Evolutionary conservation across 2,797 vertebrate species (phyloP), one percentile per base, ranked within the genome.

Genomic region (Babyrousa celebensis): DNA sequence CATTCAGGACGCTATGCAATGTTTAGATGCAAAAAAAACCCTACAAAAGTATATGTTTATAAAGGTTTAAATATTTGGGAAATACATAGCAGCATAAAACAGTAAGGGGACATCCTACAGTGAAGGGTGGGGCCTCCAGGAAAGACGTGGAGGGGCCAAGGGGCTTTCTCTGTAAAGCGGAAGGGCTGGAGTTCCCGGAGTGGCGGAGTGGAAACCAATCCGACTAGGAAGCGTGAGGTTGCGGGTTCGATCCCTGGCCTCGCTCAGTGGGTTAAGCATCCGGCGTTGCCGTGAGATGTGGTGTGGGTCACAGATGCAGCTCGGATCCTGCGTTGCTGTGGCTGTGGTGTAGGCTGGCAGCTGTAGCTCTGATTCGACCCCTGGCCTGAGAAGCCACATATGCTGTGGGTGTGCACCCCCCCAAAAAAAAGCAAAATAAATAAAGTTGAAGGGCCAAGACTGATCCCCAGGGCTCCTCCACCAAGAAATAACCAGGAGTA

Each of bases 1-100:
- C 32, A 48, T 21, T 25, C 25, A 15, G 32, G 2, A 29, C 6
- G 3, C 0, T 5, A 25, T 0, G 7, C 9, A 16, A 52, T 15
- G 14, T 5, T 75, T 21, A 32, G 27, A 16, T 20, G 29, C 43
- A 48, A 18, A 25, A 79, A 78, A 58, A 79, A 23, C 0, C 32
- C 25, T 79, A 56, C 75, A n/a, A n/a, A 43, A 80, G 18, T 9
- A 12, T 8, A 12, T 89, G n/a, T 56, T 78, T 78, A 40, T 79
- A 36, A 89, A 79, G 52, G 36, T 16, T 79, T 36, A 79, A 48
- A 48, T 20, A 32, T 5, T 20, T 20, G 36, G 62, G 52, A 68
- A 43, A 60, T 7, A 20, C 21, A 25, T 6, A 14, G 20, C 3
- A 20, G 8, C 12, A 58, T 12, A 40, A 56, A 74, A 25, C 5